Evolutionary conservation across 2,797 vertebrate species (phyloP), one percentile per base, ranked within the genome.

Genomic region (Pagetopsis macropterus): DNA sequence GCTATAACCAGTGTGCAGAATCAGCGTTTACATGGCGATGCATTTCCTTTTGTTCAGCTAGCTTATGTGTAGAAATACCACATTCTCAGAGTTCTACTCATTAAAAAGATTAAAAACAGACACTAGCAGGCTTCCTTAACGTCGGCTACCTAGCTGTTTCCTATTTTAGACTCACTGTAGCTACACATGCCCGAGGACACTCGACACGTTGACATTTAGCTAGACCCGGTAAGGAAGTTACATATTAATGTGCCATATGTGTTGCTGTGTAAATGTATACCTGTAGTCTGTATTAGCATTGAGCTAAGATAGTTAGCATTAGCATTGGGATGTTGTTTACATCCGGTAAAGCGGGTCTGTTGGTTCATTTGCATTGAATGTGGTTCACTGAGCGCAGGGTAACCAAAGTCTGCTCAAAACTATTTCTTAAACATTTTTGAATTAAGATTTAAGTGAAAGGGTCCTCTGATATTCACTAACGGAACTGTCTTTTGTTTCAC

Each of bases 41-140:
- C 87, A 48, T 87, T 89, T 91, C 90, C 91, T 93, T 93, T 93
- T 93, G 92, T 93, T 93, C 87, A 15, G 88, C 86, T 83, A 79
- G 91, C 91, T 68, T 81, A 76, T 86, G 82, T 88, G 83, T 69
- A 67, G 71, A 86, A 87, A 89, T 85, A 74, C 5, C 46, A 50
- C 12, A 50, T 71, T 51, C 23, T 59, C 41, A 46, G 4, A 66
- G 70, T 73, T 50, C 65, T 15, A n/a, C 1, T 59, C 16, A 17
- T 55, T 64, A 16, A 2, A 60, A 4, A 60, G 19, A 67, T 11
- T 37, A 37, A 9, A 2, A 63, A 61, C 46, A 49, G 54, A 49
- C 27, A 37, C n/a, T 27, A 9, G 11, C 52, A 9, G 0, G 40
- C 5, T 43, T 33, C 3, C 13, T 9, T 12, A 3, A 21, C 41